Evolutionary conservation across 2,888 invertebrate genomes (phyloP), one percentile per base, ranked within the genome.

Genomic region (Luperina testacea): DNA sequence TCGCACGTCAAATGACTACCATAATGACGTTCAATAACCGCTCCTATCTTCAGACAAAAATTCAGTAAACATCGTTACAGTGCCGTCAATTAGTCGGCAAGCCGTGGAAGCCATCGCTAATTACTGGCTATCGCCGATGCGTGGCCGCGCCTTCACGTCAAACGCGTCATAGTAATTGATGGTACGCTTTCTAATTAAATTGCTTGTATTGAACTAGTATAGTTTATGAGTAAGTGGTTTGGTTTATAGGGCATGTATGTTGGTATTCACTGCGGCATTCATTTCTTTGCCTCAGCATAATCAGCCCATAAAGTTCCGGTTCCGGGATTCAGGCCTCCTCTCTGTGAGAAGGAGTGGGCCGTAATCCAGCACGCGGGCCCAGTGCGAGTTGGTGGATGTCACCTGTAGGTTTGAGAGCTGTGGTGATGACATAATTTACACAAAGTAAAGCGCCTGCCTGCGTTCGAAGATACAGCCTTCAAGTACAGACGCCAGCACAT

Each of bases 101-200:
- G 73, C 72, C 53, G 63, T 63, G 61, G 76, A 74, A 72, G 84
- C 80, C 78, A 81, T 93, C 85, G 80, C 94, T 94, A 94, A 94
- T 93, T 92, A 91, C 94, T 90, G 80, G 88, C 78, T 85, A 90
- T 91, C 91, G 91, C 87, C 91, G 84, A 89, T 87, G 87, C 88
- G 80, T 84, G 75, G 85, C 83, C 90, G 92, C 95, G 88, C 95
- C 96, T 90, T 83, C 85, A 77, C 90, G 93, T 94, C 95, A 95
- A 95, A 94, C 91, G 85, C 88, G 92, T 94, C 83, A 84, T 84
- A 94, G 94, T 95, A 96, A 96, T 96, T 95, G 95, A 96, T 94
- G 92, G 90, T 83, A 91, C 91, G 91, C 85, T 89, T 90, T 89
- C 90, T 95, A 95, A 95, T 95, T 93, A 94, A 95, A 95, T 93